Conservation (phyloP, 2,888 invertebrate genomes). For the Pycnomerus fuliginosus region DNA sequence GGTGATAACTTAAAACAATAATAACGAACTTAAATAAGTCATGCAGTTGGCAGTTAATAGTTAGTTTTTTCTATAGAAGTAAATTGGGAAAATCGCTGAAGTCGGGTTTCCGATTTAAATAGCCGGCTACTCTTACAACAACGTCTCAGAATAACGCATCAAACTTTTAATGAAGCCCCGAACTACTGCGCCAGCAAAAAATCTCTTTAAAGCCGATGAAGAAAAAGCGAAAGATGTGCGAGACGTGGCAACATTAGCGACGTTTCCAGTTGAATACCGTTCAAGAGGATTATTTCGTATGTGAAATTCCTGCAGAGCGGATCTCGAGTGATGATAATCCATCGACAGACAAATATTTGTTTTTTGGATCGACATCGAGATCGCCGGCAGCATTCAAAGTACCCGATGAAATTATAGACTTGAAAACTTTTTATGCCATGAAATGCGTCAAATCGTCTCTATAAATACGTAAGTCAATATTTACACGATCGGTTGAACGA, state of each 20-base stretch:
- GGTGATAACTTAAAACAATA: no score
- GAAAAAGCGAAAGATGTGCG: not conserved
- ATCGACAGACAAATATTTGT: slow-evolving; percentile 26
- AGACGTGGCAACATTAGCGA: not conserved
- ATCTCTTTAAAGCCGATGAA: slow-evolving; percentile 1
- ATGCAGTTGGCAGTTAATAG: no score
- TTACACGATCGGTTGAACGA: slow-evolving; percentile 17
- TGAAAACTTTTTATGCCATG: slow-evolving; percentile 20
- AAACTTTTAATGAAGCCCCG: slow-evolving; percentile 14
- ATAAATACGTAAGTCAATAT: slow-evolving; percentile 27
- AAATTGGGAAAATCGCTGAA: no score
- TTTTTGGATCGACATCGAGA: slow-evolving; percentile 25
- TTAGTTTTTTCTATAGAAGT: no score
- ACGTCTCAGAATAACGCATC: slow-evolving; percentile 6
- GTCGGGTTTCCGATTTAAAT: slow-evolving; percentile 15
- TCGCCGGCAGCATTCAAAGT: slow-evolving; percentile 26
- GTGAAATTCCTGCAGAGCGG: slow-evolving; percentile 10
- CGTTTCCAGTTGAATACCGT: not conserved
- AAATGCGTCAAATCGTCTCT: slow-evolving; percentile 27
- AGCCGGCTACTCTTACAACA: slow-evolving; percentile 11
- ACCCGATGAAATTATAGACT: slow-evolving; percentile 28
- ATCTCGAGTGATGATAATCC: slow-evolving; percentile 13
- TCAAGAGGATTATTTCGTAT: not conserved
- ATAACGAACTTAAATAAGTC: no score
- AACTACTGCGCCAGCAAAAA: slow-evolving; percentile 9